Percentiles rank a stretch among this genome's conserved stretches.
These are phyloP conservation scores for Hycleus cichorii DNA, from an alignment of 1,140 invertebrate genomes.

Conservation along the genomic window DNA sequence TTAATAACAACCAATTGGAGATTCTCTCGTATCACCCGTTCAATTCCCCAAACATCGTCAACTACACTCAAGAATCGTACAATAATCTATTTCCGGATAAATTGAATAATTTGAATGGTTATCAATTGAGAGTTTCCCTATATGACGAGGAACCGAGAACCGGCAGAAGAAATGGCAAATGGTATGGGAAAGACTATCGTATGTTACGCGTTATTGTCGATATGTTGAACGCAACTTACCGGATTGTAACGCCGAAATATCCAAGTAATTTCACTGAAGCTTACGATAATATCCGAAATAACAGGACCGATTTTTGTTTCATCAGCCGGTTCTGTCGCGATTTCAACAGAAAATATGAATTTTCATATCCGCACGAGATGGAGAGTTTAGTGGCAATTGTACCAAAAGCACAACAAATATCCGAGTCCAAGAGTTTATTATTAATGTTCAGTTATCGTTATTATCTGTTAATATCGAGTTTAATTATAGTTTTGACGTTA, in stretches of 20 bases:
- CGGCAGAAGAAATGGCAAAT: neutral
- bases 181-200: conserved; percentile 4
- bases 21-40: conserved; percentile 1
- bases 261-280: neutral
- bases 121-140: neutral
- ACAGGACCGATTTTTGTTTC: conserved; percentile 3
- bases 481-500: too few species aligned
- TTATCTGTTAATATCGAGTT: too few species aligned
- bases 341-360: neutral
- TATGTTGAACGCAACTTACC: conserved; percentile 4
- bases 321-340: conserved; percentile 3
- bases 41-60: neutral
- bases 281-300: conserved; percentile 2
- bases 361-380: neutral
- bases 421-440: neutral
- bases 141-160: neutral
- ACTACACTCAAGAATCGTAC: neutral
- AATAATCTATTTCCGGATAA: conserved; percentile 2
- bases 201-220: neutral
- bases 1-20: neutral
- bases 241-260: neutral
- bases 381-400: neutral
- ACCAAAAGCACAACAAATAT: neutral
- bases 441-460: too few species aligned
- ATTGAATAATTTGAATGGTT: conserved; percentile 2